A percentile compares a stretch with the other conserved stretches of the same genome.
Conservation (phyloP, 53 echinoderm and acorn worm species). For the Crossaster papposus region DNA sequence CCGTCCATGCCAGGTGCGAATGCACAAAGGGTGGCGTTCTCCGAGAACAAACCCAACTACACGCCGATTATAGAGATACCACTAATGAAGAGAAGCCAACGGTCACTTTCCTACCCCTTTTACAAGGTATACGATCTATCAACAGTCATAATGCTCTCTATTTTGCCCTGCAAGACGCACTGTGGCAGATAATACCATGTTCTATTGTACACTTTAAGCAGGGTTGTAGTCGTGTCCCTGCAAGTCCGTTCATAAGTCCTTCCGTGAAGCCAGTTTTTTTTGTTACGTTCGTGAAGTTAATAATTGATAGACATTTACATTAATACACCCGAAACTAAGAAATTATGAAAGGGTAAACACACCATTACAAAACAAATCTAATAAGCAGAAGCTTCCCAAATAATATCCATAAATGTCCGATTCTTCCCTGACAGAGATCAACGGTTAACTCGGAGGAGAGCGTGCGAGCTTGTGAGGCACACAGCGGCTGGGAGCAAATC, state of each 20-base stretch:
- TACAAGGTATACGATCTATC: slow-evolving; percentile 23
- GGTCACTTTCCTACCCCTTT: slow-evolving; percentile 28
- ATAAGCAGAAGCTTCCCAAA: neutral
- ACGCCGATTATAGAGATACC: slow-evolving; percentile 31
- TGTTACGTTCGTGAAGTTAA: no score
- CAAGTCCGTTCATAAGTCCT: no score
- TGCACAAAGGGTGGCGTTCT: slow-evolving; percentile 60
- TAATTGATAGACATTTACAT: no score
- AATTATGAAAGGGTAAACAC: no score
- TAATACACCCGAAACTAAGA: no score
- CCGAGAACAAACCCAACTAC: slow-evolving; percentile 32
- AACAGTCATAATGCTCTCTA: no score
- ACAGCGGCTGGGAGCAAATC: slow-evolving; percentile 67
- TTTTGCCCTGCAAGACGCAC: no score
- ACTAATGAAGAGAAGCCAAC: neutral
- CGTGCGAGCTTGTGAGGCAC: slow-evolving; percentile 61
- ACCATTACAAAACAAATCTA: no score
- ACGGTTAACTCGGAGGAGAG: slow-evolving; percentile 24
- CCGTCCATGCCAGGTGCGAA: slow-evolving; percentile 63
- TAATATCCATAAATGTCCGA: neutral
- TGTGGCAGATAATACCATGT: no score
- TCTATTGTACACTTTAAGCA: no score
- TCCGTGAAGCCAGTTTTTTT: no score
- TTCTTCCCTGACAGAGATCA: slow-evolving; percentile 12
- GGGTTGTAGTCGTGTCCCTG: no score